Base-by-base conservation (phyloP, 1,140 invertebrate genomes). In the Aleiodes sp. region DNA sequence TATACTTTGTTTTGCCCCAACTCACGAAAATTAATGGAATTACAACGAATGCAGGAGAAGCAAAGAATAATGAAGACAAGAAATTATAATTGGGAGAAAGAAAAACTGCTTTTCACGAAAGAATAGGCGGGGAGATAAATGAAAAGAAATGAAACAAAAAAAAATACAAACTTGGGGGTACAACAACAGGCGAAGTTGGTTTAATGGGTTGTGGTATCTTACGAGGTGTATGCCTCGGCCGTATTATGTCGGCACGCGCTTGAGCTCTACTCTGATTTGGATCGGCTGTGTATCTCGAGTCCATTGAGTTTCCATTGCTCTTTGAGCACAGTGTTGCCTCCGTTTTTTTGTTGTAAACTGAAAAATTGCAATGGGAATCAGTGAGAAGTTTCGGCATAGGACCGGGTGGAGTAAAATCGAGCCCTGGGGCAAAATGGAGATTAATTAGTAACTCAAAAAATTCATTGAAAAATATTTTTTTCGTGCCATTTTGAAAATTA, bases 221-320 rank as follows among this genome's bases (percentile, higher is more conserved):
- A 90, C 91, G 91, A 73, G 91, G 91, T 76, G 91, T 92, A 65
- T 88, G 89, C 73, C 89, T 88, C 75, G 88, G 85, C 46, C 92
- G 87, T 74, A 93, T 93, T 76, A 93, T 92, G 78, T 93, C 92
- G 88, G 66, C 90, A 88, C 78, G 85, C 81, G 78, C 88, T 87
- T 82, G 88, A 86, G 78, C 87, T 84, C 78, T 88, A 87, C 90
- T 89, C 73, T 92, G 90, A 87, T 94, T 93, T 19, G 92, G 92
- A 86, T 94, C 93, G 37, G 92, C 91, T 1, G 92, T 92, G 78
- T 94, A 94, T 70, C 92, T 88, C 10, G 26, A 29, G 72, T 92
- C 91, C 83, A 93, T 90, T 68, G 90, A 91, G 52, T 89, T 90
- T 39, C 91, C 90, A 82, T 90, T 89, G 75, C 87, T 88, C 74